Evolutionary conservation across 2,797 vertebrate genomes (phyloP).

Genomic region (Sebastiscus tertius): DNA sequence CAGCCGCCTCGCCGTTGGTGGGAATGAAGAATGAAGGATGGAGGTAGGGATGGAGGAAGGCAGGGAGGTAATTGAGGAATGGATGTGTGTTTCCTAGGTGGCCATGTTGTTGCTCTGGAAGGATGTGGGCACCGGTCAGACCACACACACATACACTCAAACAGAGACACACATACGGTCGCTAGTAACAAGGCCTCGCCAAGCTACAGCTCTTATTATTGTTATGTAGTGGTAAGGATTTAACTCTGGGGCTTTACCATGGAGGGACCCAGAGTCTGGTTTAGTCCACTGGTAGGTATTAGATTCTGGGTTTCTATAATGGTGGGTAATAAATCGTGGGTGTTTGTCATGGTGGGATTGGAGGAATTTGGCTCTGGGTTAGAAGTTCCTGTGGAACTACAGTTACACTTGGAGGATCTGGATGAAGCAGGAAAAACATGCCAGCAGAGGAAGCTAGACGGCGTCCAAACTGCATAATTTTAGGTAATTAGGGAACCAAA

Average conservation of each 20-base stretch:
- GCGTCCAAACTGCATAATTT: slow-evolving; percentile 51
- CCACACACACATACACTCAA: slow-evolving; percentile 68
- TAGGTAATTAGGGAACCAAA: slow-evolving; percentile 43
- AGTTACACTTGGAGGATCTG: slow-evolving; percentile 42
- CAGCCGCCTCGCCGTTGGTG: slow-evolving; percentile 42
- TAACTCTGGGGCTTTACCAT: slow-evolving; percentile 37
- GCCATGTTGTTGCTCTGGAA: slow-evolving; percentile 67
- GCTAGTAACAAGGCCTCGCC: slow-evolving; percentile 42
- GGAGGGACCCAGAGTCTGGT: slow-evolving; percentile 44
- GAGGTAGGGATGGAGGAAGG: slow-evolving; percentile 48
- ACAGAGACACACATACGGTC: slow-evolving; percentile 19
- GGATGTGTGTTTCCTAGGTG: slow-evolving; percentile 72
- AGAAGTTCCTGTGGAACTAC: slow-evolving; percentile 60
- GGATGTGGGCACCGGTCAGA: slow-evolving; percentile 76
- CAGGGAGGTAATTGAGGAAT: slow-evolving; percentile 60
- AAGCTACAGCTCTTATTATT: slow-evolving; percentile 61
- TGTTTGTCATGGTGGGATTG: slow-evolving; percentile 57
- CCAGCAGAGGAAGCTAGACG: slow-evolving; percentile 11
- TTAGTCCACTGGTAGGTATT: slow-evolving; percentile 52
- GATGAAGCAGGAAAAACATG: slow-evolving; percentile 62
- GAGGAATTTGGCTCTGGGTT: slow-evolving; percentile 58
- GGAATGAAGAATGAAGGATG: slow-evolving; percentile 59
- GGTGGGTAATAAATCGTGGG: slow-evolving; percentile 72
- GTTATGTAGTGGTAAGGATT: slow-evolving; percentile 52
- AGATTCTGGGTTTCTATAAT: slow-evolving; percentile 61